These are phyloP conservation scores for Drosophila cardini DNA, from an alignment of 1,140 invertebrate genomes.

Conservation along the genomic window DNA sequence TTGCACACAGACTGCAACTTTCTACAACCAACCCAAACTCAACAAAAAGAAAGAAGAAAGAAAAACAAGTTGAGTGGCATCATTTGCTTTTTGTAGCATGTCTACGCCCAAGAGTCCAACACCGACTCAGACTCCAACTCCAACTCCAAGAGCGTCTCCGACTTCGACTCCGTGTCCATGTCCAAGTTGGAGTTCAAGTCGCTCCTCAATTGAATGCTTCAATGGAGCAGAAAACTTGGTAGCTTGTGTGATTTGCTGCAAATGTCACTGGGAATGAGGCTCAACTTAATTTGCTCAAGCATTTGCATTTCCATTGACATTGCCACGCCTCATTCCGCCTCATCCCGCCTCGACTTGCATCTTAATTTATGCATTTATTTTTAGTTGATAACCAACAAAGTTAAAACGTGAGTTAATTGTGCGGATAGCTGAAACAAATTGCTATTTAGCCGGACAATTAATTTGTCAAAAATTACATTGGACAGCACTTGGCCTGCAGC, in stretches of 20 bases:
- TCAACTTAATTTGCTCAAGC: constrained; percentile 66
- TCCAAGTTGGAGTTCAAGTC: constrained; percentile 32
- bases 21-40: constrained; percentile 36
- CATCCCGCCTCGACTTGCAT: constrained; percentile 19
- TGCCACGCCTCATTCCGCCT: constrained; percentile 3
- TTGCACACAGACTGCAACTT: constrained; percentile 43
- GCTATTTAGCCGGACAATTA: constrained; percentile 74
- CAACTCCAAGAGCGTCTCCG: background rate
- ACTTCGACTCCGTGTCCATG: background rate
- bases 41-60: constrained; percentile 12
- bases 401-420: constrained; percentile 55
- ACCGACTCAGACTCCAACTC: constrained; percentile 5
- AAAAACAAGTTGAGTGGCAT: constrained; percentile 55
- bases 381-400: constrained; percentile 51
- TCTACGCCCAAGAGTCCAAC: constrained; percentile 42
- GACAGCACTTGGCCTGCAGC: constrained; percentile 16
- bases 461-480: constrained; percentile 67
- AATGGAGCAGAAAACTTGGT: constrained; percentile 79
- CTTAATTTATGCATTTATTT: constrained; percentile 64
- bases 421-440: constrained; percentile 44
- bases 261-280: constrained; percentile 62
- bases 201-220: constrained; percentile 75
- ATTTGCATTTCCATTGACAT: constrained; percentile 58
- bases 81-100: constrained; percentile 46
- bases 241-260: constrained; percentile 51